Evolutionary conservation across 2,797 vertebrate genomes (phyloP).

Genomic region (Sebastes itinus): DNA sequence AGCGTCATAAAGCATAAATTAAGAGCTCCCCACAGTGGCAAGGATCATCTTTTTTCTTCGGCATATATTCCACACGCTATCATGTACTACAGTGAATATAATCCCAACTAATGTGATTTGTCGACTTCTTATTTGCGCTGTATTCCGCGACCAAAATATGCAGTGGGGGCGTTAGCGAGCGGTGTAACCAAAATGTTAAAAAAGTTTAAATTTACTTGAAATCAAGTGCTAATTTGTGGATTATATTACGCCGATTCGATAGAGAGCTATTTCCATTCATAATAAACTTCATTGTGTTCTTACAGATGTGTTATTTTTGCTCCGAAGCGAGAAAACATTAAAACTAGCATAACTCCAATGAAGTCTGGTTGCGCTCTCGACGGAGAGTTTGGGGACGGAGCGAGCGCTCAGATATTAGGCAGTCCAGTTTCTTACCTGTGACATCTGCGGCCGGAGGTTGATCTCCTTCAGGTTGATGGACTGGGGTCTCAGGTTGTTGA

Average conservation of each 20-base stretch:
- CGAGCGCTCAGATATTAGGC: neutral
- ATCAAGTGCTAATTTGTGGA: fast-evolving
- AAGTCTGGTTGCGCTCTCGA: constrained; percentile 23
- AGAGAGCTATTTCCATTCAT: fast-evolving
- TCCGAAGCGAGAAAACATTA: fast-evolving
- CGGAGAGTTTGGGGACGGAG: neutral
- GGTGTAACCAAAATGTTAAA: neutral
- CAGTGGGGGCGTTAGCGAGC: neutral
- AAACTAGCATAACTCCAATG: neutral
- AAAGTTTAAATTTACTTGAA: constrained; percentile 32
- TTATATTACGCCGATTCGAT: neutral
- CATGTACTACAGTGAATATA: fast-evolving
- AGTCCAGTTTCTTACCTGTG: constrained; percentile 85
- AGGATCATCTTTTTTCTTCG: neutral
- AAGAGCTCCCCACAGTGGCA: fast-evolving
- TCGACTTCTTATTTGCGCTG: neutral
- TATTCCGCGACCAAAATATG: neutral
- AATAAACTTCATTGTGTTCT: fast-evolving
- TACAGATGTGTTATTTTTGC: fast-evolving
- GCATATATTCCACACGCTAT: neutral
- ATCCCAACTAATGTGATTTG: neutral
- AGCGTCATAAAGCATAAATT: fast-evolving
- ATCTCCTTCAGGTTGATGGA: constrained; percentile 96
- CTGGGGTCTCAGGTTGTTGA: constrained; percentile 92
- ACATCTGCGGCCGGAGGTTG: constrained; percentile 97